Conservation (phyloP, 2,888 invertebrate genomes). For the Clivina fossor region DNA sequence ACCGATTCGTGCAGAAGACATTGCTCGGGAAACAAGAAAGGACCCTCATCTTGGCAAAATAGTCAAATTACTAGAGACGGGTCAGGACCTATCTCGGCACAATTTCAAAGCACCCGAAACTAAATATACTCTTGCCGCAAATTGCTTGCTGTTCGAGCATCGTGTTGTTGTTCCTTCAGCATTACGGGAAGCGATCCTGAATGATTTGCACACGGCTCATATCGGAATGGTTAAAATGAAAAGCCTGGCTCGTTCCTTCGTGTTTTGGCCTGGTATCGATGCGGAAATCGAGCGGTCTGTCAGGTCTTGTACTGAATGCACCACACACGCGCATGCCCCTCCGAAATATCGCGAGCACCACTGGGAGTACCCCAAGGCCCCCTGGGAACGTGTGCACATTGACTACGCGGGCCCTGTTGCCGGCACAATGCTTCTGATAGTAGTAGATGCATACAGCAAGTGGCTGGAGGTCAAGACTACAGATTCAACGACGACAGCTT, state of each 20-base stretch:
- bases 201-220: constrained; percentile 40
- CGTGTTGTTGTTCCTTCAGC: constrained; percentile 36
- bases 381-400: constrained; percentile 44
- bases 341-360: constrained; percentile 36
- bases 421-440: constrained; percentile 33
- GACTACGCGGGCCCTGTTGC: constrained; percentile 44
- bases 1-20: constrained; percentile 19
- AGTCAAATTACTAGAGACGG: neutral
- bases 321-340: constrained; percentile 35
- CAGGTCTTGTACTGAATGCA: constrained; percentile 37
- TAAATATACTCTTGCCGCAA: constrained; percentile 30
- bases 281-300: constrained; percentile 39
- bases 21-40: constrained; percentile 16
- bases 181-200: constrained; percentile 33
- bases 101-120: constrained; percentile 1
- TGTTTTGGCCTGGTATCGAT: constrained; percentile 42
- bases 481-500: constrained; percentile 33
- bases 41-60: constrained; percentile 15
- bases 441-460: constrained; percentile 38
- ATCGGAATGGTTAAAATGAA: constrained; percentile 43
- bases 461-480: constrained; percentile 40
- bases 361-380: constrained; percentile 40
- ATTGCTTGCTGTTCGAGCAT: constrained; percentile 35
- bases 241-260: constrained; percentile 38
- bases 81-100: constrained; percentile 1